Conservation (phyloP, 2,888 invertebrate genomes). For the Oxystoma pomonae region DNA sequence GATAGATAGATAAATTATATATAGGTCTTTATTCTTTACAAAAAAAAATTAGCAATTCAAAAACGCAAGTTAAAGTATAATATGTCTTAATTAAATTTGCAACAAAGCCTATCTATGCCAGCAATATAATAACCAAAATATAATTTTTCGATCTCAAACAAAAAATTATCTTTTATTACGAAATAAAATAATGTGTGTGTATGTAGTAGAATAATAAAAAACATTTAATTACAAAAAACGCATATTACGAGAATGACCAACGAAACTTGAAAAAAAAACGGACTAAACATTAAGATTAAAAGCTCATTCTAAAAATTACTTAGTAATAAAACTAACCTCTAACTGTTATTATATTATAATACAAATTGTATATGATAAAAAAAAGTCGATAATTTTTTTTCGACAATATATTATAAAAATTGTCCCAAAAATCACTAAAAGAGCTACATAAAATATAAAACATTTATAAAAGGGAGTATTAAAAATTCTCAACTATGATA, state of each 20-base stretch:
- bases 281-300: conserved; percentile 26
- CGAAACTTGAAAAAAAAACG: conserved; percentile 23
- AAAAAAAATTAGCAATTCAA: not conserved
- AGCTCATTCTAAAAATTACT: conserved; percentile 35
- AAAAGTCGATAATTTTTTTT: conserved; percentile 38
- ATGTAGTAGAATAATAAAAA: not conserved
- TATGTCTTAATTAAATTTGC: no score
- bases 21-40: not conserved
- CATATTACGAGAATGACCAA: conserved; percentile 28
- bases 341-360: conserved; percentile 44
- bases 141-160: no score
- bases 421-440: conserved; percentile 40
- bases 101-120: no score
- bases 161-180: no score
- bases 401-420: conserved; percentile 46
- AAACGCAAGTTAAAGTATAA: no score
- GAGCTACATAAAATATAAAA: conserved; percentile 39
- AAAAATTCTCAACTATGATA: conserved; percentile 18
- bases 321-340: conserved; percentile 41
- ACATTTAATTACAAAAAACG: conserved; percentile 20
- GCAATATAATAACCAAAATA: no score
- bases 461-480: conserved; percentile 35
- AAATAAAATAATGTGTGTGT: not conserved
- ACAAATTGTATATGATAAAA: conserved; percentile 45
- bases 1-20: not conserved